Evolutionary conservation across 2,797 vertebrate genomes (phyloP), one percentile per base, ranked within the genome.

Genomic region (Manis javanica): DNA sequence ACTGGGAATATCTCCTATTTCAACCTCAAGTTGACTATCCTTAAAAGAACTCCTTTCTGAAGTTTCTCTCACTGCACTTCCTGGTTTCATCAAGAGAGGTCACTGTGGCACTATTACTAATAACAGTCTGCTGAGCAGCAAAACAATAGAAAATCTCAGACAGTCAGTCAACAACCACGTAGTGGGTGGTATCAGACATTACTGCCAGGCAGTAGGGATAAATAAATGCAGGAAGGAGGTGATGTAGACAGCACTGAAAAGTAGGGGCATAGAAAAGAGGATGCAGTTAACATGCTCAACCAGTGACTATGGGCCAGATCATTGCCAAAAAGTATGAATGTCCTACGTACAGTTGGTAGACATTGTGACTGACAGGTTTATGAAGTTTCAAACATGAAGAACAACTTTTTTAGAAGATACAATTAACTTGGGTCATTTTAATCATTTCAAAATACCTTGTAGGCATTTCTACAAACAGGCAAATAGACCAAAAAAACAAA

Each of bases 61-160:
- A 53, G 15, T 75, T 75, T 74, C 69, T 81, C 95, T 89, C 49
- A 66, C 87, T 96, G 97, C 89, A 91, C 89, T 98, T 89, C 96
- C 97, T 95, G 92, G 92, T 98, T 98, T 97, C 93, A 98, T 98
- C 98, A 97, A 98, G 97, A 98, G 98, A 98, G 98, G 98, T 98
- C 98, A 98, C 98, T 98, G 95, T 91, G 96, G 97, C 94, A 97
- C 98, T 96, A 61, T 66, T 92, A 9, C 86, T 75, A 24, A 34
- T 46, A 78, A 24, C 2, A 19, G 5, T 49, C 91, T 57, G 1
- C 6, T 15, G 46, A 53, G 11, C 29, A 11, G 64, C 12, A n/a
- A 84, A 94, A 61, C 75, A 69, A 13, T 7, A 68, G 85, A 37
- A 66, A 92, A 89, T 37, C 3, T 11, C 21, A 2, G 5, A 78